Evolutionary conservation across 2,888 invertebrate species (phyloP).

Genomic region (Stegana nigrithorax): DNA sequence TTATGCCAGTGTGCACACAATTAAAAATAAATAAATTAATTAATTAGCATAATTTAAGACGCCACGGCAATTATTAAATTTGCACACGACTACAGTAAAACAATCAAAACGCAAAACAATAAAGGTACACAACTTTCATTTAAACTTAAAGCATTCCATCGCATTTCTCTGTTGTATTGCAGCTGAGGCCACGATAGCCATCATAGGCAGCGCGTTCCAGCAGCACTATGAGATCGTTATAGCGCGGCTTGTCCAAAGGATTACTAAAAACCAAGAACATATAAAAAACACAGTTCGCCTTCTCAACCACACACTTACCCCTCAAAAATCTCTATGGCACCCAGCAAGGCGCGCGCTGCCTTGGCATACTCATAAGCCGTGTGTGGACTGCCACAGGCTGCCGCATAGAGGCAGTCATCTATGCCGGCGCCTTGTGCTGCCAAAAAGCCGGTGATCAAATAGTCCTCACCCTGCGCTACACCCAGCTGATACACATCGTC

Average conservation of each 20-base stretch:
- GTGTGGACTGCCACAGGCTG: slow-evolving; percentile 81
- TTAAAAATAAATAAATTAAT: background rate
- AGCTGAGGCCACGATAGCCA: slow-evolving; percentile 73
- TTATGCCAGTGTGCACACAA: background rate
- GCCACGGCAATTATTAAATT: background rate
- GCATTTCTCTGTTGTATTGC: slow-evolving; percentile 72
- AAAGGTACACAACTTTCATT: no score
- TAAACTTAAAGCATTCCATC: slow-evolving; percentile 44
- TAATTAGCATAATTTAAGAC: slow-evolving; percentile 20
- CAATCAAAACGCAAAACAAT: no score
- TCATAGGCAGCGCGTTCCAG: slow-evolving; percentile 77
- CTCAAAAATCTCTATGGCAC: slow-evolving; percentile 77
- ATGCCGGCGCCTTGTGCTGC: slow-evolving; percentile 81
- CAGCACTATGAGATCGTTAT: slow-evolving; percentile 74
- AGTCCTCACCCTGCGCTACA: slow-evolving; percentile 78
- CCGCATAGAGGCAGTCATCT: slow-evolving; percentile 79
- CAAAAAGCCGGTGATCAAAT: slow-evolving; percentile 69
- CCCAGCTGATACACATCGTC: slow-evolving; percentile 37
- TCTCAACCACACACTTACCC: slow-evolving; percentile 69
- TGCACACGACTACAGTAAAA: no score
- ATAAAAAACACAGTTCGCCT: background rate
- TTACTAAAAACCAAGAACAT: slow-evolving; percentile 32
- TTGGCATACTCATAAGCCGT: slow-evolving; percentile 78
- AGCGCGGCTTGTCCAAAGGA: slow-evolving; percentile 70
- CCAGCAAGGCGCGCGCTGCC: slow-evolving; percentile 81